phyloP scores from a whole-genome alignment of 2,888 invertebrate genomes.

The Slavum lentiscoides region DNA sequence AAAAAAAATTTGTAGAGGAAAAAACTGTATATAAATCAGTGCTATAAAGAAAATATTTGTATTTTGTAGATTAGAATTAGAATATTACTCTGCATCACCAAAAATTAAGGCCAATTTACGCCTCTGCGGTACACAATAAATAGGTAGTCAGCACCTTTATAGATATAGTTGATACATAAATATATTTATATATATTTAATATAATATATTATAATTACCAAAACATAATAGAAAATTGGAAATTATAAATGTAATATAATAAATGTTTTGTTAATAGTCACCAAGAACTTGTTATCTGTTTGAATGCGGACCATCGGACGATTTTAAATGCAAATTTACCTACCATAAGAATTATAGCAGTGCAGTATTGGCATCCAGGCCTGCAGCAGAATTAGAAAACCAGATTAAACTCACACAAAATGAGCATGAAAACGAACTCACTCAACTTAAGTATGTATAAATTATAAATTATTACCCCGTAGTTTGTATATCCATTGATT shows the following conservation, averaged over 20 bases:
- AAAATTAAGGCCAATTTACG: too few relatives aligned
- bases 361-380: conserved; percentile 75
- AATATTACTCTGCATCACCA: too few relatives aligned
- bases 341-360: conserved; percentile 85
- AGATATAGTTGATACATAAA: too few relatives aligned
- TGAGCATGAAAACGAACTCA: conserved; percentile 69
- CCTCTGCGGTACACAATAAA: too few relatives aligned
- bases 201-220: too few relatives aligned
- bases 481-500: background rate
- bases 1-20: too few relatives aligned
- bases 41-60: too few relatives aligned
- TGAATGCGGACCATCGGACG: conserved; percentile 85
- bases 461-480: background rate
- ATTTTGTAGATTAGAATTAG: too few relatives aligned
- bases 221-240: too few relatives aligned
- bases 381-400: conserved; percentile 70
- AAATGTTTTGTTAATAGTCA: conserved; percentile 64
- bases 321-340: conserved; percentile 91
- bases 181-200: background rate
- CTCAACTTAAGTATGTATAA: conserved; percentile 67
- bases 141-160: too few relatives aligned
- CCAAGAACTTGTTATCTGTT: conserved; percentile 89
- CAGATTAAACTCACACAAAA: conserved; percentile 74
- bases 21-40: too few relatives aligned
- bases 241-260: background rate